Evolutionary conservation across 2,888 invertebrate genomes (phyloP), one percentile per base, ranked within the genome.

Genomic region (Andrena chrysosceles): DNA sequence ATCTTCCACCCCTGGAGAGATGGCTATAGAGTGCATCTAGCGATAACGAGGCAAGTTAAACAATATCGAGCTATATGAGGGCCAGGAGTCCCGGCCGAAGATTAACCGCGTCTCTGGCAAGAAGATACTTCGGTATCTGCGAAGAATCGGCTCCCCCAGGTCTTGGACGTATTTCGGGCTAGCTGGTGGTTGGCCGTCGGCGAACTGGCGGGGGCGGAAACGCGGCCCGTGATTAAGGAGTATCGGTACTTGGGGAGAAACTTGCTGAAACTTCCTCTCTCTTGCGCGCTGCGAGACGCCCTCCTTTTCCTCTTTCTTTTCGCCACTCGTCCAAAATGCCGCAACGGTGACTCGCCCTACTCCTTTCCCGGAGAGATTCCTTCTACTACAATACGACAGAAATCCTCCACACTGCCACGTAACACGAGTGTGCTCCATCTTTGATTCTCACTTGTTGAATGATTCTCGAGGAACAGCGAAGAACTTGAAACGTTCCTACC

Each of bases 11-110:
- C 91, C 91, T 91, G 85, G 92, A 92, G 92, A 92, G 91, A 91
- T 91, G 92, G 90, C 91, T 93, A 93, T 92, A 92, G 93, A 93
- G 93, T 93, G 93, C 93, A 93, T 93, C 93, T 92, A 89, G 93
- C 91, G 93, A 94, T 93, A 94, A 93, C 93, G 93, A 91, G 92
- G 91, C 91, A 93, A 93, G 92, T 94, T 93, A 93, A 94, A 94
- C 93, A 94, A 93, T 93, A 93, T 93, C 93, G 92, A 93, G 93
- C 92, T 92, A 91, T 92, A 93, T 90, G 90, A 92, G 91, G 79
- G 83, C 84, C 85, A 85, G 84, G 84, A 86, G 85, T 87, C 87
- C 80, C 89, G 90, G 89, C 91, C 91, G 89, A 92, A 93, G 93
- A 93, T 93, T 93, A 93, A 92, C 91, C 89, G 84, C 88, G 77